Conservation (phyloP, 2,797 vertebrate species). For the Dromococcyx pavoninus region DNA sequence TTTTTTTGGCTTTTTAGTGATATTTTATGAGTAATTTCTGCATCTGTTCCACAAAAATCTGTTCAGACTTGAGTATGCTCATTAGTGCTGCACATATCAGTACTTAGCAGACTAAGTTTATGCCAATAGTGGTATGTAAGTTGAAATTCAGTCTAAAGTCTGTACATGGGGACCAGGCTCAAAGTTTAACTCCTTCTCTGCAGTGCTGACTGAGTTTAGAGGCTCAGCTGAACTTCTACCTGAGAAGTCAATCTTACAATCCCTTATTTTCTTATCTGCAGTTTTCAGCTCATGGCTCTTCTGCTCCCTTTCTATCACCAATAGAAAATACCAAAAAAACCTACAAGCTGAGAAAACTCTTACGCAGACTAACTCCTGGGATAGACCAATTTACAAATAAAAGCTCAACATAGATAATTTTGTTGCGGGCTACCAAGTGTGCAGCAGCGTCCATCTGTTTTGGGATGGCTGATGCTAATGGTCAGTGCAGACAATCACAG, state of each 20-base stretch:
- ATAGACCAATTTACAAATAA: not conserved
- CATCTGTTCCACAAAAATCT: not conserved
- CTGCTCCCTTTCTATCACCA: not conserved
- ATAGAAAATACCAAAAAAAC: not conserved
- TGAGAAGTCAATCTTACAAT: not conserved
- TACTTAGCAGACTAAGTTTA: not conserved
- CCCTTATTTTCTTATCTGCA: not conserved
- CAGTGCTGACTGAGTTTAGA: not conserved
- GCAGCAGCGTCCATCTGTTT: not conserved
- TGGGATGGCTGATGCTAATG: not conserved
- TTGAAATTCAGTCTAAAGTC: not conserved
- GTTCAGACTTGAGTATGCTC: not conserved
- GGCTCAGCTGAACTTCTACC: not conserved
- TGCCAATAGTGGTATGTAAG: not conserved
- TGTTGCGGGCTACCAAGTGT: not conserved
- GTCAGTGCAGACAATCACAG: not conserved
- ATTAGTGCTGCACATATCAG: not conserved
- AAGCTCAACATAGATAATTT: not conserved
- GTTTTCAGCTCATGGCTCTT: not conserved
- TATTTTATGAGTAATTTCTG: not conserved
- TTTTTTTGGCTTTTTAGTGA: not conserved
- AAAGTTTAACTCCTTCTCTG: not conserved
- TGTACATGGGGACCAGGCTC: not conserved
- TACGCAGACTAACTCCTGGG: not conserved
- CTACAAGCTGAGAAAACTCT: not conserved